Evolutionary conservation across 2,113 vertebrate genomes (phyloP).

Genomic region (Dasyurus viverrinus): DNA sequence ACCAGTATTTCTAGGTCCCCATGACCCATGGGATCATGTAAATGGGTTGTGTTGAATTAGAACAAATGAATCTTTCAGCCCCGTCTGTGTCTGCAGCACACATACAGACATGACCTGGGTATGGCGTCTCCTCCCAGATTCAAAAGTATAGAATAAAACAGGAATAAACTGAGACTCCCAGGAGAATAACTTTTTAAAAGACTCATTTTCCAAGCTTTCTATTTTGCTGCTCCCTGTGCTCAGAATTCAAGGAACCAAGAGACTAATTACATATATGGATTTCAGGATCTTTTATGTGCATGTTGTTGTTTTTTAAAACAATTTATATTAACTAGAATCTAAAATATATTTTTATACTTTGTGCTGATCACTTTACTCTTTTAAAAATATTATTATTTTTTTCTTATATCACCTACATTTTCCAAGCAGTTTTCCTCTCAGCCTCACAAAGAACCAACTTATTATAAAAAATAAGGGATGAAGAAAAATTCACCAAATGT

Average conservation of each 20-base stretch:
- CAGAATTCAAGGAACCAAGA: constrained; percentile 51
- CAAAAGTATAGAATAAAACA: neutral
- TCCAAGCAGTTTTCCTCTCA: neutral
- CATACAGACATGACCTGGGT: neutral
- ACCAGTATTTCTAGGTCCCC: neutral
- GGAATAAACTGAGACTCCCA: neutral
- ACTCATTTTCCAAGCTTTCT: constrained; percentile 40
- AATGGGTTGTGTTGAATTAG: constrained; percentile 9
- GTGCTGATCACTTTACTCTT: constrained; percentile 36
- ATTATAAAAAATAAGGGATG: neutral
- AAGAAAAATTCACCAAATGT: neutral
- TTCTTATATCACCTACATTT: neutral
- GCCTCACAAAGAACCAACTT: neutral
- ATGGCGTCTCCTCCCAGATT: neutral
- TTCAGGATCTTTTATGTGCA: neutral
- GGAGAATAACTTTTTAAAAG: neutral
- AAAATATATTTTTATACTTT: constrained; percentile 47
- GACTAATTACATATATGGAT: constrained; percentile 44
- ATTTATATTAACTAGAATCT: constrained; percentile 57
- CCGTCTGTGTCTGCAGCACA: neutral
- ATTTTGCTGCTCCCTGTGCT: constrained; percentile 33
- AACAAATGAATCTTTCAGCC: constrained; percentile 8
- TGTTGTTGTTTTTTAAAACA: constrained; percentile 5
- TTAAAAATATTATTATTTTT: neutral
- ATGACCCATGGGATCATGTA: neutral